phyloP scores from a whole-genome alignment of 2,888 invertebrate species.

The Chymomyza amoena region DNA sequence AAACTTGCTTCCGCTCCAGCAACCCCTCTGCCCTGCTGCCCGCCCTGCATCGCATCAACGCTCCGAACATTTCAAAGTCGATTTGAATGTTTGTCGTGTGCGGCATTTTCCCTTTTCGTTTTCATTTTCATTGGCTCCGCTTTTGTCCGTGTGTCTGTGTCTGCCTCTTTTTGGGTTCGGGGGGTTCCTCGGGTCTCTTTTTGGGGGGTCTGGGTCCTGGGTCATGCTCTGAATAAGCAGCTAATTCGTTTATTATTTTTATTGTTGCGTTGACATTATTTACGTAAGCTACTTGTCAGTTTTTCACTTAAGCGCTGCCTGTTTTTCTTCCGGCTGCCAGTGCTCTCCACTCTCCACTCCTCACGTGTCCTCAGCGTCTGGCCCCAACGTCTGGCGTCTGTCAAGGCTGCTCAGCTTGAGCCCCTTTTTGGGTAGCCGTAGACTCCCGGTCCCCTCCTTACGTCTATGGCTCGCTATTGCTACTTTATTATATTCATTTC shows the following conservation, averaged over 20 bases:
- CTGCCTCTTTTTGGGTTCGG: not conserved
- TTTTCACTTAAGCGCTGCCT: constrained; percentile 57
- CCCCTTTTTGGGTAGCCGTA: too few species aligned
- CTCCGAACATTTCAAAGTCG: constrained; percentile 50
- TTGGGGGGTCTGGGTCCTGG: constrained; percentile 20
- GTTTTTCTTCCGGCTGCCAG: not conserved
- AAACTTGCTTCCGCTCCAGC: constrained; percentile 22
- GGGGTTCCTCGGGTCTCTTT: not conserved
- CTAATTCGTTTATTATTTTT: constrained; percentile 74
- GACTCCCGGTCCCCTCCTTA: too few species aligned
- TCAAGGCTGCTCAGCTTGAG: not conserved
- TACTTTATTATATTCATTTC: constrained; percentile 68
- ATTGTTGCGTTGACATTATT: constrained; percentile 73
- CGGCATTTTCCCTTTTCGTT: constrained; percentile 9
- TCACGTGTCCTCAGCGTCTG: not conserved
- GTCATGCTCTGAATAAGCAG: constrained; percentile 60
- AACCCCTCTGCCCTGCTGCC: not conserved
- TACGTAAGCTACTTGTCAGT: constrained; percentile 73
- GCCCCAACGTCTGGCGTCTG: not conserved
- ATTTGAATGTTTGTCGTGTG: constrained; percentile 59
- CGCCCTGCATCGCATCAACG: too few species aligned
- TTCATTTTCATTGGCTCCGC: constrained; percentile 35
- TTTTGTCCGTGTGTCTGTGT: constrained; percentile 2
- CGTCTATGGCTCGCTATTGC: constrained; percentile 17
- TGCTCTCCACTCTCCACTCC: not conserved